These are phyloP conservation scores for Catostylus mosaicus DNA, from an alignment of 30 jellyfish, hydroid and myxozoan species.

Conservation along the genomic window DNA sequence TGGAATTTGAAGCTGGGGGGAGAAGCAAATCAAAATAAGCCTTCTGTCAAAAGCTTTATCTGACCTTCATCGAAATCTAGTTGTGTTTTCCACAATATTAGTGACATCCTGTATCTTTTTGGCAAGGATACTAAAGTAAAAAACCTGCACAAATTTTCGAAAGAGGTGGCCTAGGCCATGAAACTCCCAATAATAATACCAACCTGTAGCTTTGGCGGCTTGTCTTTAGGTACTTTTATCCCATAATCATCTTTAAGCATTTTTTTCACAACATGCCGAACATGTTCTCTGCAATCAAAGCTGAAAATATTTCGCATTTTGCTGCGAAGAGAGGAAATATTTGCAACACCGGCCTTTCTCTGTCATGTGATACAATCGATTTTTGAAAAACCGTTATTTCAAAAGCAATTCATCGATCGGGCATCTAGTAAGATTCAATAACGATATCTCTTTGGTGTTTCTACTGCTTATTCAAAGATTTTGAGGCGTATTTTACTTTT, in stretches of 20 bases:
- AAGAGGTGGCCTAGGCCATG: too few species aligned
- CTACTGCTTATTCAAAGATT: neutral
- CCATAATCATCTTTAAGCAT: slow-evolving; percentile 88
- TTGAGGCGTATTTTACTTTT: neutral
- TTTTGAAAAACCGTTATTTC: neutral
- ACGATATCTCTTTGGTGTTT: neutral
- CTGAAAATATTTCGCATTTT: slow-evolving; percentile 82
- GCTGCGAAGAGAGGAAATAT: slow-evolving; percentile 21
- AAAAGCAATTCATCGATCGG: neutral
- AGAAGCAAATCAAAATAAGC: too few species aligned
- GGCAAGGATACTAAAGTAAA: too few species aligned
- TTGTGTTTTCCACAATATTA: too few species aligned
- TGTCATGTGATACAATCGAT: slow-evolving; percentile 40
- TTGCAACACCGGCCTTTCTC: slow-evolving; percentile 4
- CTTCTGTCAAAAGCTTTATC: too few species aligned
- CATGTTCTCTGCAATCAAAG: slow-evolving; percentile 89
- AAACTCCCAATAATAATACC: neutral
- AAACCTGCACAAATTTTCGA: too few species aligned
- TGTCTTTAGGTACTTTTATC: slow-evolving; percentile 87
- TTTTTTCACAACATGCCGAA: slow-evolving; percentile 77
- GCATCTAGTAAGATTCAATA: neutral
- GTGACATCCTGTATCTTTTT: too few species aligned
- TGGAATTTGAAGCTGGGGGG: too few species aligned
- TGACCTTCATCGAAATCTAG: too few species aligned
- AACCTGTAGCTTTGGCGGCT: slow-evolving; percentile 66